Base-by-base conservation (phyloP, 2,113 vertebrate genomes). In the Chrysochloris asiatica region DNA sequence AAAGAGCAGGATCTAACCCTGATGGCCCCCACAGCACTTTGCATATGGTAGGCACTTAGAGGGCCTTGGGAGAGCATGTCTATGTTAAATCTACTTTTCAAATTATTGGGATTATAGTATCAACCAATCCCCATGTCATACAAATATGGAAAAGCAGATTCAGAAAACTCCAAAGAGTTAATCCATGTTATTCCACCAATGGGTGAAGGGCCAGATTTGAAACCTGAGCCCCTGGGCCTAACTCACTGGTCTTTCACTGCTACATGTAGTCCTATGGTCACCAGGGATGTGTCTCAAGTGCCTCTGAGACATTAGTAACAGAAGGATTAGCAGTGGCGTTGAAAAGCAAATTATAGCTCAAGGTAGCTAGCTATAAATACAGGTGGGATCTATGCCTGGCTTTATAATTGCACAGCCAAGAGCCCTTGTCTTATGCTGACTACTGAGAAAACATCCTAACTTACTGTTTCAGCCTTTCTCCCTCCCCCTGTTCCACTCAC, bases 301-400 rank as follows among this genome's bases (percentile, higher is more conserved):
- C 36, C 69, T 73, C 48, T 81, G 61, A 54, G 90, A 75, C 69
- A 38, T 38, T 24, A 87, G 41, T 56, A n/a, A n/a, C n/a, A n/a
- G n/a, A n/a, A n/a, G n/a, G n/a, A n/a, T n/a, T n/a, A 77, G 24
- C 50, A 90, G 36, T 75, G 50, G 87, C 41, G 85, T 73, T 82
- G 90, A 82, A 81, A 36, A 28, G 26, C n/a, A 85, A 90, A 92
- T 89, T 77, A 69, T 45, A 80, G 84, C 77, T 65, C 50, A 48
- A 38, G 26, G 75, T 87, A 54, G 13, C 45, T 87, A 54, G 13
- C 45, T 87, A 47, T 33, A 41, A 17, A 21, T n/a, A 30, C 30
- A 69, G 45, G 6, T 47, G 38, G 65, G 33, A 30, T 45, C n/a
- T 21, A 81, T 33, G 26, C 36, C 77, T 47, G 43, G 16, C 67